These are phyloP conservation scores for Unio delphinus DNA, from an alignment of 2,888 invertebrate genomes.

Conservation along the genomic window DNA sequence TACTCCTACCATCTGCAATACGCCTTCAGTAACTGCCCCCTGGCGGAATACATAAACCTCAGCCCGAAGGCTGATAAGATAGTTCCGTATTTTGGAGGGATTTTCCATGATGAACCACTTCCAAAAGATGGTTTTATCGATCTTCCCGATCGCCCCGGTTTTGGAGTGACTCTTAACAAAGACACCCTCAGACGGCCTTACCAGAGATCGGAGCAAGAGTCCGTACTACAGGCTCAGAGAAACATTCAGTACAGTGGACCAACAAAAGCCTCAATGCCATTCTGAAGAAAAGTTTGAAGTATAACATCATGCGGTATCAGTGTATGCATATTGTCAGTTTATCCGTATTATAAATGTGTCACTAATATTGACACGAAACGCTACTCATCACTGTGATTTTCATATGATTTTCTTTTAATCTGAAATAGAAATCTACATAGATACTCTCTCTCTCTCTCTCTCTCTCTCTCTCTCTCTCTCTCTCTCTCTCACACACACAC, in stretches of 20 bases:
- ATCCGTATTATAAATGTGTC: too few species aligned
- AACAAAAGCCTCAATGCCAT: constrained; percentile 51
- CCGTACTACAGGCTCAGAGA: constrained; percentile 45
- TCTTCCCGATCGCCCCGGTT: constrained; percentile 64
- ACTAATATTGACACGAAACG: too few species aligned
- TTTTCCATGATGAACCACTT: constrained; percentile 66
- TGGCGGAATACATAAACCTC: constrained; percentile 67
- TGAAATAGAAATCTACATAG: too few species aligned
- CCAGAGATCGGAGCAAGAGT: constrained; percentile 47
- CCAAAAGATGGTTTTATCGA: constrained; percentile 65
- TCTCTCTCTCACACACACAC: too few species aligned
- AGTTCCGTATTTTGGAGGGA: constrained; percentile 65
- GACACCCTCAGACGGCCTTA: constrained; percentile 59
- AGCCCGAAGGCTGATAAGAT: constrained; percentile 61
- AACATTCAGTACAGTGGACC: constrained; percentile 49
- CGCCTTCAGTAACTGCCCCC: constrained; percentile 65
- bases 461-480: too few species aligned
- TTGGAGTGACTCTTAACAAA: constrained; percentile 63
- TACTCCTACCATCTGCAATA: constrained; percentile 69
- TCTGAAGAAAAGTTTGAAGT: constrained; percentile 21
- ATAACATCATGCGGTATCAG: too few species aligned
- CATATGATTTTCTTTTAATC: too few species aligned
- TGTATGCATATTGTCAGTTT: too few species aligned
- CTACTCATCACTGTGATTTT: too few species aligned
- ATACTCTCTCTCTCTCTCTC: too few species aligned